These are phyloP conservation scores for Caerostris darwini DNA, from an alignment of 1,140 invertebrate genomes.

Conservation along the genomic window DNA sequence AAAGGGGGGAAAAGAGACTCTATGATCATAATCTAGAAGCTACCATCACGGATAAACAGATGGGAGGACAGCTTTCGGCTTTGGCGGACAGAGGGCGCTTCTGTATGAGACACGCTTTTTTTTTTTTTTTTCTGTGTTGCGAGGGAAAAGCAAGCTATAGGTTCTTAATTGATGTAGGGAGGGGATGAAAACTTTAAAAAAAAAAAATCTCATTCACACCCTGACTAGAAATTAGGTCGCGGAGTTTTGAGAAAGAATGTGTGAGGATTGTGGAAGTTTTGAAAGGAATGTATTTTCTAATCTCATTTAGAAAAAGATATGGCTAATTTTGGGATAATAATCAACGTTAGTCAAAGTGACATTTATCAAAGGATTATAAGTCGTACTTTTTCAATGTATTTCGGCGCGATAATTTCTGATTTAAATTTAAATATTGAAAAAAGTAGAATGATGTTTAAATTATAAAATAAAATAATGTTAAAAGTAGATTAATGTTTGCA, in stretches of 20 bases:
- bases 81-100: conserved; percentile 64
- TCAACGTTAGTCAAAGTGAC: neutral
- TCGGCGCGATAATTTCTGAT: too few species aligned
- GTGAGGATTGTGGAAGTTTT: neutral
- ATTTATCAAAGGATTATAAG: too few species aligned
- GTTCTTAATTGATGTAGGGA: conserved; percentile 47
- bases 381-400: too few species aligned
- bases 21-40: conserved; percentile 57
- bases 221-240: conserved; percentile 65
- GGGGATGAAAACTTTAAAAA: neutral
- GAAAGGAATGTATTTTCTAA: conserved; percentile 27
- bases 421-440: too few species aligned
- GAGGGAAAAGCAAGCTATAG: conserved; percentile 14
- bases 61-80: conserved; percentile 43
- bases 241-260: conserved; percentile 18
- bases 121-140: neutral
- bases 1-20: conserved; percentile 2
- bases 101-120: conserved; percentile 20
- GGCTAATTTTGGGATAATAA: conserved; percentile 43
- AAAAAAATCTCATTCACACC: conserved; percentile 60
- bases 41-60: conserved; percentile 39
- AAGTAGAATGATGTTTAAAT: too few species aligned
- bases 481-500: too few species aligned
- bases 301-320: conserved; percentile 19
- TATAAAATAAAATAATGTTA: too few species aligned